Percentiles rank a stretch among this genome's conserved stretches.
These are phyloP conservation scores for Anseranas semipalmata DNA, from an alignment of 2,113 vertebrate species.

Conservation along the genomic window DNA sequence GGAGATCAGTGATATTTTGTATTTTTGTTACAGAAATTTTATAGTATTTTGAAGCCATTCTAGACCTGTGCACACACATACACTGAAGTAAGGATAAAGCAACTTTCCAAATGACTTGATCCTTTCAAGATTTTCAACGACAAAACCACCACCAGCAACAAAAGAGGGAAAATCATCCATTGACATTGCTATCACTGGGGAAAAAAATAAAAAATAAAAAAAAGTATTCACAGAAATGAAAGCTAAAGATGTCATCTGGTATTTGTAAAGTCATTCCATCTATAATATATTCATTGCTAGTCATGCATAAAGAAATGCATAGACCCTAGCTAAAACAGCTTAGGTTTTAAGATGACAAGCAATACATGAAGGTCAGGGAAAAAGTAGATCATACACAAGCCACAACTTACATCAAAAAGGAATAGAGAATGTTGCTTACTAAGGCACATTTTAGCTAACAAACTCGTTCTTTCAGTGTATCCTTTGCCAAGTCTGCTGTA, in stretches of 20 bases:
- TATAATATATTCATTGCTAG: neutral
- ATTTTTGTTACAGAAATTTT: neutral
- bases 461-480: neutral
- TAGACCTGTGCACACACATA: accelerated
- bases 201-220: neutral
- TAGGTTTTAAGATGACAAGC: neutral
- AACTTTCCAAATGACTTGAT: neutral
- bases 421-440: neutral
- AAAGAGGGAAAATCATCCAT: neutral
- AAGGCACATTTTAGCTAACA: neutral
- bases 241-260: neutral
- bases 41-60: neutral
- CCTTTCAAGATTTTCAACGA: neutral
- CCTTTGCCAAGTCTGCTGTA: neutral
- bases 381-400: neutral
- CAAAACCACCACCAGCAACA: neutral
- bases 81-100: neutral
- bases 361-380: neutral
- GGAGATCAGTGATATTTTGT: neutral
- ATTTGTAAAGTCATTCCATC: neutral
- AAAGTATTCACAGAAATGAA: neutral
- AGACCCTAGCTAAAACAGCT: neutral
- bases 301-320: neutral
- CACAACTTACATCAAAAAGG: neutral
- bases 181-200: neutral